Percentiles rank a stretch among this genome's conserved stretches.
Evolutionary conservation across 64 coral and sea anemone species (phyloP).

Genomic region (Catalaphyllia jardinei): DNA sequence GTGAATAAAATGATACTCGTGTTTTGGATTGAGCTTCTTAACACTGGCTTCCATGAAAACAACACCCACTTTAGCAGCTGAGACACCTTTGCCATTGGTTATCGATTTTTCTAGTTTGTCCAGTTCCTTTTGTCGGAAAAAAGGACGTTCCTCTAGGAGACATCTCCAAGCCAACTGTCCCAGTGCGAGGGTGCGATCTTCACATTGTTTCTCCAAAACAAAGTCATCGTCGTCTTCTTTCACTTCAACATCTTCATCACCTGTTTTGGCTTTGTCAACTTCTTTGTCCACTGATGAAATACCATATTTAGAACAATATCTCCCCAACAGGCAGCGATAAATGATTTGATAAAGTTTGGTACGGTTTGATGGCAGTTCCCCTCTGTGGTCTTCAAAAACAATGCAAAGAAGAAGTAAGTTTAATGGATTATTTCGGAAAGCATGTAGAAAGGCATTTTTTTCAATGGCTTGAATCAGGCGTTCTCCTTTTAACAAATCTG

Average conservation of each 20-base stretch:
- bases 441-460: background rate
- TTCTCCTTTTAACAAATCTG: background rate
- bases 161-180: slow-evolving; percentile 29
- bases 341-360: slow-evolving; percentile 12
- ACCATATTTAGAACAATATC: background rate
- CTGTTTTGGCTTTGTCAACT: background rate
- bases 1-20: slow-evolving; percentile 19
- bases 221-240: background rate
- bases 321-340: slow-evolving; percentile 1
- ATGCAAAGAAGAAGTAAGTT: slow-evolving; percentile 50
- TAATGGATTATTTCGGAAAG: slow-evolving; percentile 30
- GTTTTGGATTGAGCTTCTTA: background rate
- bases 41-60: slow-evolving; percentile 14
- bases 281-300: background rate
- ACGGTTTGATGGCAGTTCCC: slow-evolving; percentile 4
- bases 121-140: slow-evolving; percentile 24
- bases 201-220: slow-evolving; percentile 20
- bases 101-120: background rate
- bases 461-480: slow-evolving; percentile 7
- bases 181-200: background rate
- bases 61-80: background rate
- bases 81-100: background rate
- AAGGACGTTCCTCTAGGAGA: background rate
- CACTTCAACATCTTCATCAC: too few relatives aligned
- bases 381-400: slow-evolving; percentile 44